Conservation (phyloP, 2,888 invertebrate species). For the Scaptomyza polygonia region DNA sequence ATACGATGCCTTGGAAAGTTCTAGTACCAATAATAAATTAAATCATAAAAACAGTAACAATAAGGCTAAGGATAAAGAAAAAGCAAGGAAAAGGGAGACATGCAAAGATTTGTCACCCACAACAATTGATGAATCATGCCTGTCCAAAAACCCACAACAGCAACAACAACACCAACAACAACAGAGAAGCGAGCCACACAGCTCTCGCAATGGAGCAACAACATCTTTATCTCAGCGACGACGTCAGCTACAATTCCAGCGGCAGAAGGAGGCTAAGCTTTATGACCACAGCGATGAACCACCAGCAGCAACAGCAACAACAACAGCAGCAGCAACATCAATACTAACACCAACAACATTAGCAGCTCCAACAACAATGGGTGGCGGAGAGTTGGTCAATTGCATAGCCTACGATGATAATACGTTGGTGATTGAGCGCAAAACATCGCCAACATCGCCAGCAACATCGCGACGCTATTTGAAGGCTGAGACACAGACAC, state of each 20-base stretch:
- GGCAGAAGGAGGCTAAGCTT: constrained; percentile 65
- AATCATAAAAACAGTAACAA: constrained; percentile 68
- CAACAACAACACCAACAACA: constrained; percentile 19
- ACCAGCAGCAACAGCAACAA: background rate
- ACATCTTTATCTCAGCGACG: constrained; percentile 65
- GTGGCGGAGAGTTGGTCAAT: constrained; percentile 69
- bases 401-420: constrained; percentile 73
- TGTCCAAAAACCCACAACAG: constrained; percentile 31
- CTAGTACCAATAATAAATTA: constrained; percentile 68
- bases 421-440: constrained; percentile 67
- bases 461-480: constrained; percentile 61
- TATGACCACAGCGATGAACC: constrained; percentile 65
- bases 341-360: constrained; percentile 1
- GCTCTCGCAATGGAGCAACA: constrained; percentile 42
- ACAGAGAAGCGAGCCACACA: constrained; percentile 31
- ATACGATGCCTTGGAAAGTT: constrained; percentile 72
- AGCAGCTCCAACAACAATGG: constrained; percentile 37
- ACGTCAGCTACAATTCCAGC: constrained; percentile 67
- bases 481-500: constrained; percentile 63
- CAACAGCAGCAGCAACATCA: background rate
- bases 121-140: constrained; percentile 67
- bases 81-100: constrained; percentile 35
- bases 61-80: constrained; percentile 54
- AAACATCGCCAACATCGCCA: constrained; percentile 68
- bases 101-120: constrained; percentile 53